Percentiles rank a stretch among this genome's conserved stretches.
These are phyloP conservation scores for Fulmarus glacialis DNA, from an alignment of 2,113 vertebrate species.

Conservation along the genomic window DNA sequence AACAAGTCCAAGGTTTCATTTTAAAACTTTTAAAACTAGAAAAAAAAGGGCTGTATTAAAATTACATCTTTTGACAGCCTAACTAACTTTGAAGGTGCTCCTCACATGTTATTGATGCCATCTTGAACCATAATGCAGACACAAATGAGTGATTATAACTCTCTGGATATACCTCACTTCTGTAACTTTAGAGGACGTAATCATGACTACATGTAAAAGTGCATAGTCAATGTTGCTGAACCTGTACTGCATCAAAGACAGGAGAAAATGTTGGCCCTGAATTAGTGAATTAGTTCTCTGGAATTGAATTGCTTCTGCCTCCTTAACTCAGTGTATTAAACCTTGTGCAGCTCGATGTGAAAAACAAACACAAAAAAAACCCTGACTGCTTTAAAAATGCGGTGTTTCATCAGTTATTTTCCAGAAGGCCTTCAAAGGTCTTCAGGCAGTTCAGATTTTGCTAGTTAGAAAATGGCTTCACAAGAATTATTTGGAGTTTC, in stretches of 20 bases:
- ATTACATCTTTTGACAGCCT: not conserved
- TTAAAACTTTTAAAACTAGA: not conserved
- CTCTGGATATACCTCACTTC: not conserved
- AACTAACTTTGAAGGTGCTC: constrained; percentile 29
- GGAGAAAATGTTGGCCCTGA: constrained; percentile 15
- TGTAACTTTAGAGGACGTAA: not conserved
- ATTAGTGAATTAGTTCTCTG: constrained; percentile 4
- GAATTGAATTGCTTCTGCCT: constrained; percentile 10
- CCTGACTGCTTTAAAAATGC: not conserved
- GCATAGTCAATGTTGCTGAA: not conserved
- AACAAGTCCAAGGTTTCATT: constrained; percentile 5
- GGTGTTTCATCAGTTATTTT: not conserved
- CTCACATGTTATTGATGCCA: constrained; percentile 24
- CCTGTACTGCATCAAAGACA: not conserved
- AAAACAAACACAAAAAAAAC: not conserved
- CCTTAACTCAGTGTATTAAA: not conserved
- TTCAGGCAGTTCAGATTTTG: not conserved
- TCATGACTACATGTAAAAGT: not conserved
- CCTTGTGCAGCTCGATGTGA: not conserved
- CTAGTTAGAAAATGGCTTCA: not conserved
- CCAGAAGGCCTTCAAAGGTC: not conserved
- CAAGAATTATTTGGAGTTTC: not conserved
- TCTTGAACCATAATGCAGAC: not conserved
- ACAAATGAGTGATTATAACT: constrained; percentile 27
- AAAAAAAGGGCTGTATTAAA: not conserved